A percentile compares a stretch with the other conserved stretches of the same genome.
These are phyloP conservation scores for Bedellia somnulentella DNA, from an alignment of 2,888 invertebrate species.

Conservation along the genomic window DNA sequence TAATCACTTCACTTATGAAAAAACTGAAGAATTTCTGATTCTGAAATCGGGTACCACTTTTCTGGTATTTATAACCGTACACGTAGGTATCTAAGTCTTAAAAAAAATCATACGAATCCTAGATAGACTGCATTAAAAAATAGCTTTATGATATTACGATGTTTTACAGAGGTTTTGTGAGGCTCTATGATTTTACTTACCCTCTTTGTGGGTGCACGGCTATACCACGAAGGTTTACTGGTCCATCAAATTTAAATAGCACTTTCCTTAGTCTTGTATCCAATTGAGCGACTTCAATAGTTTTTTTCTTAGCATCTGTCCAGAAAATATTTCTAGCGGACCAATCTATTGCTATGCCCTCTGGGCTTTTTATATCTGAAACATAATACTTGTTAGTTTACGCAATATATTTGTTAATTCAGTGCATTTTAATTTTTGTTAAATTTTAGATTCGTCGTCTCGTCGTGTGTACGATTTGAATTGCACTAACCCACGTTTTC, in stretches of 20 bases:
- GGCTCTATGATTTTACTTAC: constrained; percentile 38
- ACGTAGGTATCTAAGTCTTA: too few relatives aligned
- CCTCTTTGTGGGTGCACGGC: constrained; percentile 89
- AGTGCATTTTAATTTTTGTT: too few relatives aligned
- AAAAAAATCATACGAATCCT: too few relatives aligned
- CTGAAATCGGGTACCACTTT: too few relatives aligned
- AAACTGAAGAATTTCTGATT: too few relatives aligned
- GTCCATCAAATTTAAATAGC: constrained; percentile 68
- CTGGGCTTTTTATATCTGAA: constrained; percentile 81
- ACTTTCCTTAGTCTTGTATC: constrained; percentile 75
- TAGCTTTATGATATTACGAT: too few relatives aligned
- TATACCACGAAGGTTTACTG: constrained; percentile 93
- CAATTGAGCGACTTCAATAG: constrained; percentile 87
- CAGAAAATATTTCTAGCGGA: constrained; percentile 91
- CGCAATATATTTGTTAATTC: not conserved
- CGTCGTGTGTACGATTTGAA: too few relatives aligned
- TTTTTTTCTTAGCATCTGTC: constrained; percentile 89
- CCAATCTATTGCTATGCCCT: constrained; percentile 94
- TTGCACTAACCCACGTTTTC: too few relatives aligned
- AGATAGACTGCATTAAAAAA: too few relatives aligned
- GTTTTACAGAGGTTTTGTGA: not conserved
- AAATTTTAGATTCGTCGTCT: too few relatives aligned
- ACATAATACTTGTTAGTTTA: constrained; percentile 15
- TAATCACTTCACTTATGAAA: too few relatives aligned
- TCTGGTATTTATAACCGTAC: too few relatives aligned